phyloP scores from a whole-genome alignment of 2,113 vertebrate species.

The Oceanodroma tethys region DNA sequence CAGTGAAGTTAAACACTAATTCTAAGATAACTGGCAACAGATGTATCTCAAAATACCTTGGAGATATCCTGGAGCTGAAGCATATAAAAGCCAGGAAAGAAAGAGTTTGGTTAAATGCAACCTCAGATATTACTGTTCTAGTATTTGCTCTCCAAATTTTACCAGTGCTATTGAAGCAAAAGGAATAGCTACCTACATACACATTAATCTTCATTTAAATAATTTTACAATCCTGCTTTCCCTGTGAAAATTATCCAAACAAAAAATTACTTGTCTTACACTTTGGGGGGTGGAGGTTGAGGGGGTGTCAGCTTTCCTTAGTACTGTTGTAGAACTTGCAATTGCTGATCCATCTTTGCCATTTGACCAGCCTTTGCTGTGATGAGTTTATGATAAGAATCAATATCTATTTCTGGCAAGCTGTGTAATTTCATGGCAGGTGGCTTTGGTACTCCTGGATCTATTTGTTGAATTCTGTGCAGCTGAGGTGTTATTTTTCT shows the following conservation, averaged over 20 bases:
- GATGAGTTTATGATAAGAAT: not conserved
- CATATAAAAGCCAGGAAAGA: not conserved
- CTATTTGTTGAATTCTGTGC: not conserved
- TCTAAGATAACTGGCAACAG: not conserved
- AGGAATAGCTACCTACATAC: not conserved
- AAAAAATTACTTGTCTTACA: not conserved
- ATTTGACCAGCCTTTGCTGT: not conserved
- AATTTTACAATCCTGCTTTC: not conserved
- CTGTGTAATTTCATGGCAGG: not conserved
- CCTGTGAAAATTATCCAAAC: not conserved
- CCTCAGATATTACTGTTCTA: not conserved
- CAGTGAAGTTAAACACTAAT: not conserved
- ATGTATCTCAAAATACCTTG: not conserved
- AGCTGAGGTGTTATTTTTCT: not conserved
- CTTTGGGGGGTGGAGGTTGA: accelerated
- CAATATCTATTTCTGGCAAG: not conserved
- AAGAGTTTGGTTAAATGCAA: not conserved
- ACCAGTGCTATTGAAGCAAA: not conserved
- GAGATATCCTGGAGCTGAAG: not conserved
- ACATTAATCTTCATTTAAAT: not conserved
- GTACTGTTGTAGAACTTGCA: not conserved
- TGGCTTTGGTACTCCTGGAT: not conserved
- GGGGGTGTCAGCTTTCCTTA: not conserved
- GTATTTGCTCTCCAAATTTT: not conserved
- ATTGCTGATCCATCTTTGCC: not conserved